phyloP scores from a whole-genome alignment of 1,140 invertebrate species.

The Phthorimaea operculella region DNA sequence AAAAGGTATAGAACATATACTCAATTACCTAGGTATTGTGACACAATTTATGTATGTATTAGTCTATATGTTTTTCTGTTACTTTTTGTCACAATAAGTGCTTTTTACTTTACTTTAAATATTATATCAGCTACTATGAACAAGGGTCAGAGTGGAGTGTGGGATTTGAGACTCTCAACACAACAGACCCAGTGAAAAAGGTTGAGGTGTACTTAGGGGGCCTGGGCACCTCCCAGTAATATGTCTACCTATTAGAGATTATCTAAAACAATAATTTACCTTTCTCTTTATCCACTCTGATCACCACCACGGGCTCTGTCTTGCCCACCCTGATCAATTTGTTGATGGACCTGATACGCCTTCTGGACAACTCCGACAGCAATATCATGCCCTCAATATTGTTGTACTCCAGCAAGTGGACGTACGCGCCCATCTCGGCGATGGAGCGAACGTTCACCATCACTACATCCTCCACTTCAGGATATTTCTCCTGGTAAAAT shows the following conservation, averaged over 20 bases:
- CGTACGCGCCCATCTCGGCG: constrained; percentile 99
- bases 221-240: no score
- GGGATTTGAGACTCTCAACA: no score
- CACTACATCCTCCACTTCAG: constrained; percentile 98
- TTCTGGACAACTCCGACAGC: constrained; percentile 94
- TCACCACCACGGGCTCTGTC: constrained; percentile 99
- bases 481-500: constrained; percentile 98
- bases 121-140: no score
- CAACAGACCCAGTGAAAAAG: no score
- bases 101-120: no score
- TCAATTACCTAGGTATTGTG: no score
- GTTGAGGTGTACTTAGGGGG: no score
- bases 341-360: constrained; percentile 99
- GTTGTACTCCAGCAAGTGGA: constrained; percentile 97
- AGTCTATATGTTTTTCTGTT: no score
- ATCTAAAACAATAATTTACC: constrained; percentile 71
- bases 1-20: no score
- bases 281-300: constrained; percentile 99
- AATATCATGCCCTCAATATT: constrained; percentile 98
- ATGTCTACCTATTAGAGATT: neutral
- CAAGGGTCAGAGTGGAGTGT: no score
- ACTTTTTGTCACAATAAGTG: no score
- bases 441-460: constrained; percentile 99
- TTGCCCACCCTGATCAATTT: constrained; percentile 99
- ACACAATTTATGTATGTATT: no score